Evolutionary conservation across 2,888 invertebrate genomes (phyloP).

Genomic region (Leptodirus hochenwartii): DNA sequence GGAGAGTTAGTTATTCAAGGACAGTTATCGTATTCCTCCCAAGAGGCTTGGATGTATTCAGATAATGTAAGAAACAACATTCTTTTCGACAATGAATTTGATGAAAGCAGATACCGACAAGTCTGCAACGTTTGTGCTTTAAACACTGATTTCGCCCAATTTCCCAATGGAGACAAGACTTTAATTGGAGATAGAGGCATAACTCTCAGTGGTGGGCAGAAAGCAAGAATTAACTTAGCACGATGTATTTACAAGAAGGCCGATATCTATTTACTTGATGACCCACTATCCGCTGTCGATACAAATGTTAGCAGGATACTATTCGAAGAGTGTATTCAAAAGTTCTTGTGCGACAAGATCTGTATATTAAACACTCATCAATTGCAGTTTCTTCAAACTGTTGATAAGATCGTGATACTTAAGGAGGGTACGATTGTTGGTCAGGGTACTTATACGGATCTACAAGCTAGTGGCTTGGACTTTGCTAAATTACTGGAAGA

Average conservation of each 20-base stretch:
- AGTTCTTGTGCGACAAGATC: too few relatives aligned
- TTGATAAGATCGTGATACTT: slow-evolving; percentile 32
- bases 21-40: slow-evolving; percentile 37
- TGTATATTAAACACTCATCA: too few relatives aligned
- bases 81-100: too few relatives aligned
- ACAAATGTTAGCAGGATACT: slow-evolving; percentile 49
- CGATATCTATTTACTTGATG: too few relatives aligned
- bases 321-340: slow-evolving; percentile 53
- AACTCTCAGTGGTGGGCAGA: slow-evolving; percentile 28
- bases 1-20: too few relatives aligned
- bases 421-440: slow-evolving; percentile 35
- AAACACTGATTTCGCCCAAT: too few relatives aligned
- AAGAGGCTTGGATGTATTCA: slow-evolving; percentile 38
- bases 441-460: slow-evolving; percentile 45
- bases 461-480: slow-evolving; percentile 49
- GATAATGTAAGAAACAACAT: slow-evolving; percentile 44
- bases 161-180: too few relatives aligned
- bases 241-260: slow-evolving; percentile 21
- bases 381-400: too few relatives aligned
- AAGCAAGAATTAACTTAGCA: slow-evolving; percentile 34
- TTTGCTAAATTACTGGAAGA: slow-evolving; percentile 44
- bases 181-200: slow-evolving; percentile 29
- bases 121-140: slow-evolving; percentile 53
- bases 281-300: too few relatives aligned
- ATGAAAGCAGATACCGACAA: slow-evolving; percentile 59